Percentiles rank a stretch among this genome's conserved stretches.
phyloP scores from a whole-genome alignment of 2,888 invertebrate species.

The Leptarthrus brevirostris region DNA sequence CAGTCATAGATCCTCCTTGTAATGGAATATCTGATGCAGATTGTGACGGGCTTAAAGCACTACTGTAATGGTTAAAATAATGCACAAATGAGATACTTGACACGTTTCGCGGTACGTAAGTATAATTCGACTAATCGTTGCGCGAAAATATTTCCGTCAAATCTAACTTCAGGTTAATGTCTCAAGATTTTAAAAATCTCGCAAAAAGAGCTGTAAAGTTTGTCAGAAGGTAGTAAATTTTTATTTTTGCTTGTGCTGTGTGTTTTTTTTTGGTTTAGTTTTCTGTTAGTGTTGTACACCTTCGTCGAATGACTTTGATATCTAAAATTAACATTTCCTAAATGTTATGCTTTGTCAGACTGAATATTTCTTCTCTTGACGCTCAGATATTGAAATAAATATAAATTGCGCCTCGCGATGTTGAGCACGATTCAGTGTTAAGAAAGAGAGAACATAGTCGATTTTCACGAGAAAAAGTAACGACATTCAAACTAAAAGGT shows the following conservation, averaged over 20 bases:
- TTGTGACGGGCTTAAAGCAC: constrained; percentile 57
- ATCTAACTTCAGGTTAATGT: constrained; percentile 17
- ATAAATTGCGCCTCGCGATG: not conserved
- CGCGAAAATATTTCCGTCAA: not conserved
- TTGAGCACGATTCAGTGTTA: too few relatives aligned
- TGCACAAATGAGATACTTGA: not conserved
- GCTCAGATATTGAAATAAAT: not conserved
- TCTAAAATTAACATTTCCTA: constrained; percentile 35
- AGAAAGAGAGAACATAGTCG: too few relatives aligned
- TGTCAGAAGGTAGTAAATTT: not conserved
- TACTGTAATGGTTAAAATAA: constrained; percentile 51
- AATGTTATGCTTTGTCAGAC: not conserved
- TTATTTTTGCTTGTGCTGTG: constrained; percentile 13
- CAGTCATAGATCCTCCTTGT: constrained; percentile 32
- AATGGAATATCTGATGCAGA: constrained; percentile 53
- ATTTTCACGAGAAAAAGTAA: too few relatives aligned
- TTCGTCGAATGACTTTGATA: constrained; percentile 30
- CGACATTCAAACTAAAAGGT: too few relatives aligned
- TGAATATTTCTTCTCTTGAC: not conserved
- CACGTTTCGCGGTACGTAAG: not conserved
- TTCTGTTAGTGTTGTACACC: constrained; percentile 1
- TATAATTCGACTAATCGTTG: not conserved
- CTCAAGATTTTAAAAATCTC: constrained; percentile 26
- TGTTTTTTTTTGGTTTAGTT: not conserved
- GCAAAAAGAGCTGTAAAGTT: not conserved